phyloP scores from a whole-genome alignment of 1,140 invertebrate species.

The Bombus turneri region DNA sequence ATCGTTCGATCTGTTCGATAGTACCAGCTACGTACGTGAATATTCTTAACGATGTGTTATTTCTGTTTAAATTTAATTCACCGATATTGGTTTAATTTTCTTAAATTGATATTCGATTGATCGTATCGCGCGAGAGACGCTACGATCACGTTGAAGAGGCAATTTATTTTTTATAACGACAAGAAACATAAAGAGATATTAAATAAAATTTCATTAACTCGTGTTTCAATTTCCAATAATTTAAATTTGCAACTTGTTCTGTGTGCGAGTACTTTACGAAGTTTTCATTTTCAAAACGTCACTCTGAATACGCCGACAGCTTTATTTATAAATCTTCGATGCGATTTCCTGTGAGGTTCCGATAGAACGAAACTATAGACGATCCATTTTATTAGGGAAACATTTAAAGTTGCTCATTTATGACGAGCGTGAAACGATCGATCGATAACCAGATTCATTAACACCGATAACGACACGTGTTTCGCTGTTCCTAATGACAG shows the following conservation, averaged over 20 bases:
- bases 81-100: background rate
- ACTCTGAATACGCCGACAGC: accelerated
- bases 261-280: background rate
- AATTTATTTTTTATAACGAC: background rate
- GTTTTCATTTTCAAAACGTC: background rate
- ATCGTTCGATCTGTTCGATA: background rate
- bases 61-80: background rate
- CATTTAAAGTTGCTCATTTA: background rate
- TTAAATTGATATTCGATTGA: background rate
- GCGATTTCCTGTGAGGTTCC: background rate
- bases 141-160: background rate
- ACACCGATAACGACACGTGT: background rate
- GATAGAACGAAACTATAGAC: background rate
- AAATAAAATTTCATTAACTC: background rate
- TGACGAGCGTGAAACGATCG: background rate
- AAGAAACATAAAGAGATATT: background rate
- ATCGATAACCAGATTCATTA: background rate
- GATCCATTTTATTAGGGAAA: background rate
- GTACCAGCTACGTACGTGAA: too few species aligned
- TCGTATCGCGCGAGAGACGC: background rate
- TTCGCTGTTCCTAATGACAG: background rate
- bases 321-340: background rate
- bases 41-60: background rate
- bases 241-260: background rate
- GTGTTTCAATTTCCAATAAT: background rate